Conservation (phyloP, 1,140 invertebrate species). For the Macrosteles quadrilineatus region DNA sequence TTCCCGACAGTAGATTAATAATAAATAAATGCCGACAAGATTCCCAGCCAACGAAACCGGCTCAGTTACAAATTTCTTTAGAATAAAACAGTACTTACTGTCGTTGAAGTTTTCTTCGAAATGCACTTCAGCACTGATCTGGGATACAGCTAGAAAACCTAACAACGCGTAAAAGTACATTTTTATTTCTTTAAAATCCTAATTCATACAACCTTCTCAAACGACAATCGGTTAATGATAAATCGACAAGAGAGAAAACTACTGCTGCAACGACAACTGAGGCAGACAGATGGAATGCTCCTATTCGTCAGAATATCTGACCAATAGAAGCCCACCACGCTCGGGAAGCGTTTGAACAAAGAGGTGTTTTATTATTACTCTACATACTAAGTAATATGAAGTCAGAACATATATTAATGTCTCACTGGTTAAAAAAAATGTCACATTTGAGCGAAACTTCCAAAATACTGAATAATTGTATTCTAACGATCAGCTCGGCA, state of each 20-base stretch:
- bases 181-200: neutral
- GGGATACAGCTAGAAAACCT: conserved; percentile 28
- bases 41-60: neutral
- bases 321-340: conserved; percentile 42
- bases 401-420: neutral
- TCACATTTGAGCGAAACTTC: neutral
- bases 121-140: conserved; percentile 36
- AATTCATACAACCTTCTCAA: conserved; percentile 14
- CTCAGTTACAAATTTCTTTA: neutral
- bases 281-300: conserved; percentile 42
- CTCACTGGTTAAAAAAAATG: neutral
- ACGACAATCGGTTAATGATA: conserved; percentile 17
- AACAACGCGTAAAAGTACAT: conserved; percentile 19
- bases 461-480: neutral
- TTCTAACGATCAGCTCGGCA: neutral
- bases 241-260: conserved; percentile 4
- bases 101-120: conserved; percentile 40
- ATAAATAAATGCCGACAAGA: too few species aligned
- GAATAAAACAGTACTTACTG: conserved; percentile 31
- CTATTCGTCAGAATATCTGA: conserved; percentile 36
- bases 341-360: neutral
- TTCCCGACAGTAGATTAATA: too few species aligned
- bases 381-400: neutral
- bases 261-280: conserved; percentile 19
- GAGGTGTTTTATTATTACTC: neutral